Conservation (phyloP, 2,797 vertebrate genomes). For the Bovichtus variegatus region DNA sequence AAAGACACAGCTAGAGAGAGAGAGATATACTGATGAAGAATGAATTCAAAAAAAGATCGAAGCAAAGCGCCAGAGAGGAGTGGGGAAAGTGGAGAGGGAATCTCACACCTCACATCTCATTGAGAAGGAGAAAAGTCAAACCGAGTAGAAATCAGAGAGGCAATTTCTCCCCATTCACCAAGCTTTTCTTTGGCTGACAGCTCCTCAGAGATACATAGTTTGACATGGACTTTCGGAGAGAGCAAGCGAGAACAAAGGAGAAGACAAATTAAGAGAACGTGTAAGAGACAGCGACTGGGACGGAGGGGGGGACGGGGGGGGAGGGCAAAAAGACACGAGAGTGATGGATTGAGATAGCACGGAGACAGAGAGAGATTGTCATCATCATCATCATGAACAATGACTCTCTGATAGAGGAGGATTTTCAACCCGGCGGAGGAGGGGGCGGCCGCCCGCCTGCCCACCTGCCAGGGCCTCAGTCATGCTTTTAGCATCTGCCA, state of each 20-base stretch:
- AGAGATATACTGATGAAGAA: conserved; percentile 44
- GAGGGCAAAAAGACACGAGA: conserved; percentile 45
- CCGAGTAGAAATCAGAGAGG: conserved; percentile 51
- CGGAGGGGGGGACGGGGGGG: neutral
- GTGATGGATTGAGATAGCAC: conserved; percentile 70
- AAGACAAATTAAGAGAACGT: conserved; percentile 53
- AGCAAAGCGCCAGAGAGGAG: conserved; percentile 33
- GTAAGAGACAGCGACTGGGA: conserved; percentile 30
- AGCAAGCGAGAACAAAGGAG: conserved; percentile 36
- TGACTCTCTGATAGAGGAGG: conserved; percentile 67
- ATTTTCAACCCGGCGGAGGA: conserved; percentile 64
- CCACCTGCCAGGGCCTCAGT: conserved; percentile 76
- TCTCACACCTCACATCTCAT: conserved; percentile 54
- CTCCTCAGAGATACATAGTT: conserved; percentile 50
- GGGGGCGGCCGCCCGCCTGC: conserved; percentile 35
- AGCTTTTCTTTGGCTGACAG: conserved; percentile 59
- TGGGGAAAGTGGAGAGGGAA: conserved; percentile 29
- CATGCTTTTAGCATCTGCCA: conserved; percentile 78
- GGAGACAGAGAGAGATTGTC: conserved; percentile 70
- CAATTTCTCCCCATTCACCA: conserved; percentile 53
- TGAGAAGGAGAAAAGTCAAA: conserved; percentile 51
- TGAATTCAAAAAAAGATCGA: conserved; percentile 48
- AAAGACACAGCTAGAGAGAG: conserved; percentile 13
- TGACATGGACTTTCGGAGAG: conserved; percentile 53
- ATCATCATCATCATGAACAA: conserved; percentile 76